phyloP scores from a whole-genome alignment of 2,888 invertebrate genomes.

The Parnassius glacialis region DNA sequence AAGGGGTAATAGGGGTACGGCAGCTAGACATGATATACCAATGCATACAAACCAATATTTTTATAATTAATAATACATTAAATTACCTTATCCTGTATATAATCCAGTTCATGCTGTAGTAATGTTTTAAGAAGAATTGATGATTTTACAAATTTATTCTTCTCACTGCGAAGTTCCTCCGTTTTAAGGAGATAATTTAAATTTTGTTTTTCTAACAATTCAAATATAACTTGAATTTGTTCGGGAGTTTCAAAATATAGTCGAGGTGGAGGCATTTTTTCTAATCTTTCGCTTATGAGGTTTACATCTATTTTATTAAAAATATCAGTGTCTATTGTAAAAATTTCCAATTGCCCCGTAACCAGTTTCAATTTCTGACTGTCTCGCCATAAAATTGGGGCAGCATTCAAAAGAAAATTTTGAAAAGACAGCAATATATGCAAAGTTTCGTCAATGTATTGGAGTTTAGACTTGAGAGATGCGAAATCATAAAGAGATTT shows the following conservation, averaged over 20 bases:
- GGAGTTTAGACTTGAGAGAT: conserved; percentile 65
- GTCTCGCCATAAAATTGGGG: conserved; percentile 69
- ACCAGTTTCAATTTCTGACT: conserved; percentile 51
- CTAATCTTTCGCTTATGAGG: conserved; percentile 46
- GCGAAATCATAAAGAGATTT: conserved; percentile 65
- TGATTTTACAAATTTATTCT: conserved; percentile 63
- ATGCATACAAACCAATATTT: no score
- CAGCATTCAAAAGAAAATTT: conserved; percentile 64
- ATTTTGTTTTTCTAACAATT: conserved; percentile 67
- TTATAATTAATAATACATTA: not conserved
- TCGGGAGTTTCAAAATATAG: conserved; percentile 65
- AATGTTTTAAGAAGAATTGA: conserved; percentile 49
- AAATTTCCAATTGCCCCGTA: conserved; percentile 50
- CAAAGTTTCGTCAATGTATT: conserved; percentile 67
- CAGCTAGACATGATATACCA: no score
- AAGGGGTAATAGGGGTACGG: no score
- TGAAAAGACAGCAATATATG: conserved; percentile 68
- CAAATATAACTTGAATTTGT: conserved; percentile 59
- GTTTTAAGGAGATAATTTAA: conserved; percentile 69
- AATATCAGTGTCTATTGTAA: conserved; percentile 56
- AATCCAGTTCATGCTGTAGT: conserved; percentile 53
- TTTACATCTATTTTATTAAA: conserved; percentile 52
- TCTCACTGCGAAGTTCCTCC: conserved; percentile 63
- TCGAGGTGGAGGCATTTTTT: conserved; percentile 50
- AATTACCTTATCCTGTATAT: conserved; percentile 62